Percentiles rank a stretch among this genome's conserved stretches.
phyloP scores from a whole-genome alignment of 2,888 invertebrate genomes.

The Geotrupes spiniger region DNA sequence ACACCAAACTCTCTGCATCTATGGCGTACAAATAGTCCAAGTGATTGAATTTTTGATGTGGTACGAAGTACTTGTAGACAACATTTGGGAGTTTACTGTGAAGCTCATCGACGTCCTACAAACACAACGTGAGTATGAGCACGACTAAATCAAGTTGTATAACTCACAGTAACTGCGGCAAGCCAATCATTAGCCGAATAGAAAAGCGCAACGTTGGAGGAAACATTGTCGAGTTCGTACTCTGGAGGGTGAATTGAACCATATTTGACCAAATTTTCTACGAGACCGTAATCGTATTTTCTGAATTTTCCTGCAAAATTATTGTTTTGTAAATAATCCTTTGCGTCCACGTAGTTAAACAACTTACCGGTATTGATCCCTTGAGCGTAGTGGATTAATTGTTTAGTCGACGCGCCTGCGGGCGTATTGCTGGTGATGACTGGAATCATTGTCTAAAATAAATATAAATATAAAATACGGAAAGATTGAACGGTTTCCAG shows the following conservation, averaged over 20 bases:
- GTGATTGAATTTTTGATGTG: slow-evolving; percentile 60
- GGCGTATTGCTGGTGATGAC: slow-evolving; percentile 49
- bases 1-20: slow-evolving; percentile 58
- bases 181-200: slow-evolving; percentile 54
- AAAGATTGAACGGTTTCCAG: neutral
- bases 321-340: neutral
- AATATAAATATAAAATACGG: neutral
- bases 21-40: slow-evolving; percentile 67
- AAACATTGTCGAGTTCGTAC: slow-evolving; percentile 48
- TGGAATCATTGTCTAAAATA: slow-evolving; percentile 46
- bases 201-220: slow-evolving; percentile 49
- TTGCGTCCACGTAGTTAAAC: too few relatives aligned
- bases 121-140: neutral
- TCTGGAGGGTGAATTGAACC: slow-evolving; percentile 45
- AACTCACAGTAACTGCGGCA: slow-evolving; percentile 38
- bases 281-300: slow-evolving; percentile 57
- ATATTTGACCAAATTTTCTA: slow-evolving; percentile 37
- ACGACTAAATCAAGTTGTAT: neutral
- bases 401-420: slow-evolving; percentile 49
- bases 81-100: slow-evolving; percentile 54
- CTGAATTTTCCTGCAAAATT: slow-evolving; percentile 47
- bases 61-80: slow-evolving; percentile 56
- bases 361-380: slow-evolving; percentile 26
- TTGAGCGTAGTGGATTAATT: slow-evolving; percentile 52
- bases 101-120: slow-evolving; percentile 57